Percentiles rank a stretch among this genome's conserved stretches.
phyloP scores from a whole-genome alignment of 2,113 vertebrate genomes.

The Gobio gobio region DNA sequence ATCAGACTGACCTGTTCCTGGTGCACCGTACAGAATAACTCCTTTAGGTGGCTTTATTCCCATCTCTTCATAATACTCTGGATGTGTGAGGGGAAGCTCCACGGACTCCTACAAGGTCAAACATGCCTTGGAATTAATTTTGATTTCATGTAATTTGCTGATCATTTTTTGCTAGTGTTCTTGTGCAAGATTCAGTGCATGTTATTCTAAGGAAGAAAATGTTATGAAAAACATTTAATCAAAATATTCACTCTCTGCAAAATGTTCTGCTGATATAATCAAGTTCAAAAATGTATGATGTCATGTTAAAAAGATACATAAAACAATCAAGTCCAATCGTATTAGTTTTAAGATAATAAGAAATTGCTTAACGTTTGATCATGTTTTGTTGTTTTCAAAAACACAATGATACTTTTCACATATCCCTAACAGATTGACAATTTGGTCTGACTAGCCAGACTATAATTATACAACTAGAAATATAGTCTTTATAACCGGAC shows the following conservation, averaged over 20 bases:
- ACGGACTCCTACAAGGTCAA: conserved; percentile 87
- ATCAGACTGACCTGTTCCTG: conserved; percentile 87
- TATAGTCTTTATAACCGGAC: no score
- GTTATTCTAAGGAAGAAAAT: background rate
- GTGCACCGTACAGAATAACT: conserved; percentile 94
- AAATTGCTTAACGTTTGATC: no score
- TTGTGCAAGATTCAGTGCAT: background rate
- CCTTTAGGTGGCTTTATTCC: conserved; percentile 98
- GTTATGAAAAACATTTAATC: background rate
- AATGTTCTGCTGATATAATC: background rate
- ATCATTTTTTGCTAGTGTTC: background rate
- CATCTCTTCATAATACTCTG: conserved; percentile 99
- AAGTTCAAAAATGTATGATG: background rate
- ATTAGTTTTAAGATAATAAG: no score
- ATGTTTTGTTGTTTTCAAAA: no score
- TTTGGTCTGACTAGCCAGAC: no score
- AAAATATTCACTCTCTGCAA: background rate
- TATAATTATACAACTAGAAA: no score
- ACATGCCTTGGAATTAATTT: background rate
- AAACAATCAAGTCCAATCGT: no score
- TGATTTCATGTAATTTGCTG: background rate
- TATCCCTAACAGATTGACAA: no score
- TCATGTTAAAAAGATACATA: no score
- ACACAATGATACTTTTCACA: no score
- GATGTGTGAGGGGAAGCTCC: conserved; percentile 96